Evolutionary conservation across 35 echinoderm and acorn worm species (phyloP), one percentile per base, ranked within the genome.

Genomic region (Apostichopus japonicus): DNA sequence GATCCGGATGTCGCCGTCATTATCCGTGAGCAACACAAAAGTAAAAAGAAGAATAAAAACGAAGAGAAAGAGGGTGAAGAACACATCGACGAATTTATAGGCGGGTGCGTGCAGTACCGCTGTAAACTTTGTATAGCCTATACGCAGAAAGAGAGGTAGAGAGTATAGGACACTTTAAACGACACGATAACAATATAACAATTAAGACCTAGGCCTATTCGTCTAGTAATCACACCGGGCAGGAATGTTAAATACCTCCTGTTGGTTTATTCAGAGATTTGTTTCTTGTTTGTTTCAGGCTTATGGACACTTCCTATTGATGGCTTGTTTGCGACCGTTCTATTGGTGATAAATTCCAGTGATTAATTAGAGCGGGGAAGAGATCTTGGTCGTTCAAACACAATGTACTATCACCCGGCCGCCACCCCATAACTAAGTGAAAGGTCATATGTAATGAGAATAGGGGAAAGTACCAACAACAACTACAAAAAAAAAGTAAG

Each of bases 231-330:
- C 33, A 44, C 33, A 44, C 33, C 19, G 11, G 11, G 13, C 6
- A 67, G 63, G 63, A 67, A 67, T 67, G 63, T 67, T 67, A 67
- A 67, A 67, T 67, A 67, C 63, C 63, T 67, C 63, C 19, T 67
- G 19, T 4, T 15, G 63, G 19, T 11, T 15, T 9, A 67, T 67
- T 19, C 11, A 19, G 63, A 67, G 63, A 67, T 67, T 67, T 11
- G 19, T 67, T 67, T 67, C 63, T 67, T 67, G 63, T 67, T 67
- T 67, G 63, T 67, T 67, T 67, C 63, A 67, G 11, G 19, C 63
- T 44, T 44, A 67, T 15, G 11, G 63, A 67, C 63, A 67, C 11
- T 67, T 67, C 19, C 63, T 15, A 67, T 67, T 44, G 33, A 44
- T 44, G 33, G 33, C 33, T 67, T 67, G 63, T 67, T 67, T 67